Conservation (phyloP, 2,113 vertebrate genomes). For the Papio anubis region DNA sequence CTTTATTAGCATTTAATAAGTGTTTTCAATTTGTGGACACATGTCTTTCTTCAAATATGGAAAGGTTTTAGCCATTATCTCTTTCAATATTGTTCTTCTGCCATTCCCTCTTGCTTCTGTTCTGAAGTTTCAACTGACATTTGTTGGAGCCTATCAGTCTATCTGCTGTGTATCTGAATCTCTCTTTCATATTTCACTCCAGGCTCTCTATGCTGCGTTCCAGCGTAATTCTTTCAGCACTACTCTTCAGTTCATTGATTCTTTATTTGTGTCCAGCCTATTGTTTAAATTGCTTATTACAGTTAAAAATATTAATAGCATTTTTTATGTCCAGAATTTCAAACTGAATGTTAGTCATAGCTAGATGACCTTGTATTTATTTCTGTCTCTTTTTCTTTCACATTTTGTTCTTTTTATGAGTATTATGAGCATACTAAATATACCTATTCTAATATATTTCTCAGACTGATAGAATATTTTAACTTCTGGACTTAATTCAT, state of each 20-base stretch:
- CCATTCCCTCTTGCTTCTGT: not conserved
- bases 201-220: not conserved
- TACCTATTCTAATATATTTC: not conserved
- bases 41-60: not conserved
- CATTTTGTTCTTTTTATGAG: not conserved
- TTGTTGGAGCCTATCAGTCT: not conserved
- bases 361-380: not conserved
- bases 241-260: not conserved
- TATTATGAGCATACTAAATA: not conserved
- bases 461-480: not conserved
- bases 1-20: not conserved
- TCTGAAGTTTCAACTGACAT: not conserved
- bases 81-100: not conserved
- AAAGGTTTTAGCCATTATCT: not conserved
- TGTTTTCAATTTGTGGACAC: not conserved
- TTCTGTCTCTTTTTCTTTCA: not conserved
- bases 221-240: not conserved
- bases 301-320: not conserved
- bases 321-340: slow-evolving; percentile 23
- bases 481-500: not conserved
- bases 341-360: not conserved
- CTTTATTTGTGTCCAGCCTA: not conserved
- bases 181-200: not conserved
- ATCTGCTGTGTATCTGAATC: not conserved
- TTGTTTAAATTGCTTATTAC: not conserved